Base-by-base conservation (phyloP, 2,888 invertebrate genomes). In the Epinotia demarniana region DNA sequence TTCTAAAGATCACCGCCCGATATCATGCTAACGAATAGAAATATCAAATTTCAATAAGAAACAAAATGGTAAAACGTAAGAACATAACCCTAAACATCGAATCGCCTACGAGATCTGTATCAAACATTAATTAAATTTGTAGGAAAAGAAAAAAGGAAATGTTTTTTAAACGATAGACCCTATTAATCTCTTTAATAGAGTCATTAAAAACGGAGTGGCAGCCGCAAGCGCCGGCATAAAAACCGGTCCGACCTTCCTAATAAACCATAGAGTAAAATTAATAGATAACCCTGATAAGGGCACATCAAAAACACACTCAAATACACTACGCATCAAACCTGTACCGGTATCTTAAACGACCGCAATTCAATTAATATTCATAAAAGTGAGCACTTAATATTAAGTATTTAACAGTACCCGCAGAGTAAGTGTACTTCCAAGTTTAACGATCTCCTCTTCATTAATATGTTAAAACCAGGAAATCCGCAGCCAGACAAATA, bases 131-230 rank as follows among this genome's bases (percentile, higher is more conserved):
- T 93, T 93, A 91, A 93, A 93, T 93, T 92, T 93, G 91, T 92
- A 85, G 79, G 81, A 85, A 87, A 89, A 83, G 84, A 86, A 90
- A 89, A 73, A 91, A 90, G 87, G 82, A 84, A 85, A 87, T 89
- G 86, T 88, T 90, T 90, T 90, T 89, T 85, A 88, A 87, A 83
- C 86, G 88, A 89, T 90, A 89, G 87, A 86, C 83, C 82, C 89
- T 87, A 93, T 93, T 92, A 93, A 93, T 93, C 93, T 90, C 85
- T 89, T 91, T 92, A 93, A 94, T 94, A 92, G 92, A 94, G 93
- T 88, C 92, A 93, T 94, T 93, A 93, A 92, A 89, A 89, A 82
- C 84, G 82, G 84, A 88, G 89, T 86, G 89, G 86, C 85, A 80
- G 88, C 89, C 88, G 85, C 88, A 82, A 87, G 87, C 87, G 86